These are phyloP conservation scores for Catalaphyllia jardinei DNA, from an alignment of 64 coral and sea anemone species.

Conservation along the genomic window DNA sequence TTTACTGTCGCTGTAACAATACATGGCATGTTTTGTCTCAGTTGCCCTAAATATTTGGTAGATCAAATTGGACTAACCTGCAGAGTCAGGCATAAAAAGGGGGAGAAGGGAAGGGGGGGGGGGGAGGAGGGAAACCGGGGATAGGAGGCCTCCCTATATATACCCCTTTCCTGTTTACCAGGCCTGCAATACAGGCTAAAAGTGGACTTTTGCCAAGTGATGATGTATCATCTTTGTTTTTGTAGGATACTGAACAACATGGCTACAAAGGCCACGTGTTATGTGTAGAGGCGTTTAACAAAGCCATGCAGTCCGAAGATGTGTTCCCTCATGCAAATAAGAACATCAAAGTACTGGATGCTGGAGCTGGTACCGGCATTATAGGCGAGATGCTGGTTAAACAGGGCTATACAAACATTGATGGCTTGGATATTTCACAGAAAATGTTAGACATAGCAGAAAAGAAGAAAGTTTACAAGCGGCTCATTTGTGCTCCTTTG, in stretches of 20 bases:
- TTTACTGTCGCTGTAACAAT: background rate
- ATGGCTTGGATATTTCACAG: conserved; percentile 54
- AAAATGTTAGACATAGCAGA: conserved; percentile 43
- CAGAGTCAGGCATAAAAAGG: too few relatives aligned
- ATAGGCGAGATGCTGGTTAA: conserved; percentile 33
- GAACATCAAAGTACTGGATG: conserved; percentile 22
- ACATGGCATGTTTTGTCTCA: too few relatives aligned
- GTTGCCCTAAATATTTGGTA: background rate
- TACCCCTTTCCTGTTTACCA: too few relatives aligned
- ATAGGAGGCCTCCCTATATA: conserved; percentile 7
- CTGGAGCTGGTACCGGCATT: conserved; percentile 57
- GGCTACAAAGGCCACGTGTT: conserved; percentile 23
- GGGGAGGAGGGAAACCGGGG: too few relatives aligned
- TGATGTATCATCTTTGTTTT: background rate
- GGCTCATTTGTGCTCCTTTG: conserved; percentile 46
- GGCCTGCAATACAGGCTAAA: too few relatives aligned
- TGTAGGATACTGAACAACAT: background rate
- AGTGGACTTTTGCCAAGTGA: too few relatives aligned
- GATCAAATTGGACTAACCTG: background rate
- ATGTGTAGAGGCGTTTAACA: conserved; percentile 13
- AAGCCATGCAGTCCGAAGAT: conserved; percentile 8
- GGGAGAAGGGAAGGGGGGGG: background rate
- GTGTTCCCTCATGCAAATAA: background rate
- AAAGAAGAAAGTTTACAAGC: conserved; percentile 56
- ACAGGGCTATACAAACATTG: conserved; percentile 56